Conservation (phyloP, 2,888 invertebrate genomes). For the Scaptodrosophila latifasciaeformis region DNA sequence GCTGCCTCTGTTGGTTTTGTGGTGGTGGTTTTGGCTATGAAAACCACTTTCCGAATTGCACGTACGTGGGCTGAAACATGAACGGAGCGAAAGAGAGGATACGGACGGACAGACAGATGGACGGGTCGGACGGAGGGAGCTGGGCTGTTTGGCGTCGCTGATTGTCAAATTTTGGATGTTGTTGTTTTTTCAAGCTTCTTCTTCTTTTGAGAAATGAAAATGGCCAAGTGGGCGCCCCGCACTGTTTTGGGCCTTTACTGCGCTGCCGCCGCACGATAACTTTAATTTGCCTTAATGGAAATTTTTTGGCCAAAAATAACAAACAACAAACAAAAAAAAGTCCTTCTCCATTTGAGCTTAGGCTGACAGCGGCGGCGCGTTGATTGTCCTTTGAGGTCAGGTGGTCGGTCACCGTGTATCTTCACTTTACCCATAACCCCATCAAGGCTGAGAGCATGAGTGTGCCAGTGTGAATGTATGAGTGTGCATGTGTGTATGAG, state of each 20-base stretch:
- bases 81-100: too few relatives aligned
- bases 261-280: constrained; percentile 59
- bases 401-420: constrained; percentile 38
- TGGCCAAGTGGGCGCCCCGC: constrained; percentile 44
- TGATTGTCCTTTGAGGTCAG: too few relatives aligned
- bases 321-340: too few relatives aligned
- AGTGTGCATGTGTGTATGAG: too few relatives aligned
- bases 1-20: constrained; percentile 3
- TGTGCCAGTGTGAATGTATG: too few relatives aligned
- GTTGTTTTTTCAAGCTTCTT: background rate
- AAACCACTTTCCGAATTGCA: constrained; percentile 69
- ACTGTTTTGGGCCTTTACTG: constrained; percentile 30
- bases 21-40: constrained; percentile 52
- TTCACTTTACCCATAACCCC: too few relatives aligned
- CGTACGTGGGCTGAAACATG: constrained; percentile 52
- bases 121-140: constrained; percentile 1
- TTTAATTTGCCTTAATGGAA: constrained; percentile 68
- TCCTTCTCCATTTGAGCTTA: too few relatives aligned
- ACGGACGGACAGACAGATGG: too few relatives aligned
- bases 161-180: constrained; percentile 37
- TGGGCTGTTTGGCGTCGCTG: constrained; percentile 32
- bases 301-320: too few relatives aligned
- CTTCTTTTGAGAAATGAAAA: constrained; percentile 56
- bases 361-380: too few relatives aligned
- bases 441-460: too few relatives aligned